Evolutionary conservation across 1,140 invertebrate genomes (phyloP), one percentile per base, ranked within the genome.

Genomic region (Ostrea denselamellosa): DNA sequence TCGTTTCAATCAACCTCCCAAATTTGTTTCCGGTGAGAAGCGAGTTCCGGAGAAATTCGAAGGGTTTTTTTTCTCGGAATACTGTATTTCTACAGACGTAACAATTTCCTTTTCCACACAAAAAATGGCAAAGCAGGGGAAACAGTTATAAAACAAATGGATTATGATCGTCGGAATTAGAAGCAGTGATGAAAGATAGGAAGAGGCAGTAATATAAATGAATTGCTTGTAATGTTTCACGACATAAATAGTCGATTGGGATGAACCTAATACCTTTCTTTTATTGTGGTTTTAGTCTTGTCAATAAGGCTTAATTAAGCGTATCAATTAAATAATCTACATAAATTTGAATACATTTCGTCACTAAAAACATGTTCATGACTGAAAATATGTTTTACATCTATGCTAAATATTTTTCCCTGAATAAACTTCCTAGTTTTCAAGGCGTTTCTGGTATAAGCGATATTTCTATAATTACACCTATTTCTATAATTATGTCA

Each of bases 281-380:
- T 77, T 77, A 77, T 77, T 77, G 68, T 77, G 68, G 68, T 77
- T 77, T 77, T 77, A 14, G 28, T 77, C 68, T 12, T 77, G 68
- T 77, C 68, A 77, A 77, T 77, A 77, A 77, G 28, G 25, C 68
- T 77, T 77, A 77, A 77, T 77, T 77, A 77, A 77, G 68, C 68
- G 68, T 77, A 77, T 77, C 68, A 77, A 77, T 77, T 77, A 77
- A 77, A 77, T 77, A 77, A 77, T 77, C 28, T 77, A 34, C 68
- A 77, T 77, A 77, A 77, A 77, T 77, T 77, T 28, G 68, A 77
- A 77, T 77, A 77, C 14, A 77, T 77, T 77, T 77, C 34, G 22
- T 28, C 22, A 77, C 68, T 28, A 77, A 25, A 77, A 34, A 34
- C 68, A 77, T 77, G 25, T 77, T 25, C 22, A 77, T 34, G 14